Evolutionary conservation across 2,797 vertebrate genomes (phyloP), one percentile per base, ranked within the genome.

Genomic region (Onychomys arenicola): DNA sequence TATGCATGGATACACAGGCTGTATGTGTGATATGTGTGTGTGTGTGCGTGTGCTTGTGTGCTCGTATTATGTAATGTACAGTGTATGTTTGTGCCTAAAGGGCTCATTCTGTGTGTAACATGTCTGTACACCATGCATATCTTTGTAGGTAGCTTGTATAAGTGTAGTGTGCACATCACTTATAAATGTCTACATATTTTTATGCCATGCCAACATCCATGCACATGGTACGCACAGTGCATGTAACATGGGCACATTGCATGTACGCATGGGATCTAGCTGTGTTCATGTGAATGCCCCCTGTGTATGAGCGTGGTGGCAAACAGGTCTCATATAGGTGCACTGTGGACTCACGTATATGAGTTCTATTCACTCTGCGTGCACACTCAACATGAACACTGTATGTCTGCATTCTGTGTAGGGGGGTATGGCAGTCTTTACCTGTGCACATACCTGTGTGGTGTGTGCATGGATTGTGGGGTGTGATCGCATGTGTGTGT

Each of bases 271-370:
- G 49, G 32, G 40, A 4, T 40, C 27, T 43, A 40, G 12, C 49
- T 76, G 84, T 55, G 82, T 59, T 75, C 49, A 40, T 43, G n/a
- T 0, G 5, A 78, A 34, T 27, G 59, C 88, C 57, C n/a, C 2
- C 4, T 52, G 69, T 49, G 14, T 9, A 23, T 57, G 46, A 87
- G 25, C 43, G 21, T 13, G 52, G 34, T 27, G 0, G 4, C 6
- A 57, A 14, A 17, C 2, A 14, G 9, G 4, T 2, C 40, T 40
- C 43, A 2, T 0, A 5, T 0, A 9, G 37, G 1, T 4, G 40
- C 21, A 2, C 78, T 3, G 0, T 34, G 57, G 32, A n/a, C n/a
- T 6, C 0, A 4, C 3, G n/a, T 10, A 73, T n/a, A 21, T 6
- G 14, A 59, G 43, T 63, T 37, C 85, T 27, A 1, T 29, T 69